Evolutionary conservation across 2,888 invertebrate species (phyloP), one percentile per base, ranked within the genome.

Genomic region (Diarsia dahlii): DNA sequence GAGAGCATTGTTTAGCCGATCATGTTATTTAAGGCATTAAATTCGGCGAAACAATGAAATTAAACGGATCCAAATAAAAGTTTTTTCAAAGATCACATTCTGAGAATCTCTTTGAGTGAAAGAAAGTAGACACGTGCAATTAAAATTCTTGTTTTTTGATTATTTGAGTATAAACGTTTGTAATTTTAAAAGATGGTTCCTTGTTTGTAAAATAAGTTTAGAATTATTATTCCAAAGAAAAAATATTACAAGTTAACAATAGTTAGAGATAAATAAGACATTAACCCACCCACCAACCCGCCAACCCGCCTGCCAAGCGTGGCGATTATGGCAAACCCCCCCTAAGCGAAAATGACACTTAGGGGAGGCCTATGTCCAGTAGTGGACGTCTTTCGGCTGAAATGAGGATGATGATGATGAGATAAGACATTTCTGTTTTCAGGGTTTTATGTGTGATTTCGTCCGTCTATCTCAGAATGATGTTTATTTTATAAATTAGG

Each of bases 1-100:
- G 12, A 58, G 5, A 28, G 20, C 34, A 56, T 71, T 84, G 65
- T 69, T 80, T 74, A 64, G 34, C 20, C n/a, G 56, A 72, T 80
- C 34, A 52, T 67, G 86, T 60, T 45, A 74, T 39, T 71, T 60
- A 39, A 3, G 69, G 18, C 46, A 2, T 73, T 39, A 67, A 63
- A 67, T 50, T 62, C 23, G 10, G 12, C 18, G n/a, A 50, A 78
- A 60, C 65, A 63, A 58, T 74, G 4, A 65, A 67, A 69, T 87
- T 69, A 71, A 66, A 62, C 60, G n/a, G 45, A 73, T 48, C 39
- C 66, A 52, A 79, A 72, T 64, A 48, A 56, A 69, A 72, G 12
- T 72, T 45, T 60, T 67, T 66, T 64, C 8, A 50, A 60, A 72
- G 62, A 63, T 69, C 34, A 58, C n/a, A 64, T 48, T 74, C 62